Evolutionary conservation across 1,140 invertebrate genomes (phyloP).

Genomic region (Pristionchus pacificus): DNA sequence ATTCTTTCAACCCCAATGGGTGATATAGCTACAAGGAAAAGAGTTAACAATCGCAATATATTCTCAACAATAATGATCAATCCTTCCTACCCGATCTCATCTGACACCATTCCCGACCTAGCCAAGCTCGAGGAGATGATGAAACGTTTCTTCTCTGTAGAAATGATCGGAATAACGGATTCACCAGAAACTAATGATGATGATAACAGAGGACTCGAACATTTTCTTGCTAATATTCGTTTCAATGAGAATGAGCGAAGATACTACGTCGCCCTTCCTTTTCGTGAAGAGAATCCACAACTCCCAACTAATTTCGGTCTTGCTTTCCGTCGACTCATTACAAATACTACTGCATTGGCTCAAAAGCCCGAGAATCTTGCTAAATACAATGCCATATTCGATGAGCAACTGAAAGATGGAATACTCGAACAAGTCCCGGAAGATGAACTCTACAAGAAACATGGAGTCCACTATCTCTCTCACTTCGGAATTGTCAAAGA

Average conservation of each 20-base stretch:
- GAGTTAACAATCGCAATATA: neutral
- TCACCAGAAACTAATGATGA: neutral
- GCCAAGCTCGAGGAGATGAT: neutral
- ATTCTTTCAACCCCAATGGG: neutral
- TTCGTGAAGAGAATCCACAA: neutral
- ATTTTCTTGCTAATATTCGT: neutral
- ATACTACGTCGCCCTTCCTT: neutral
- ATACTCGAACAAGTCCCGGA: neutral
- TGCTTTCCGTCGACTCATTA: neutral
- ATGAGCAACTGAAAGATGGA: neutral
- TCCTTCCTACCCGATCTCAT: no score
- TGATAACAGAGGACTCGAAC: neutral
- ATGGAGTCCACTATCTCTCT: slow-evolving; percentile 57
- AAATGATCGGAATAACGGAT: neutral
- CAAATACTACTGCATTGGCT: neutral
- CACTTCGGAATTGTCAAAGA: slow-evolving; percentile 58
- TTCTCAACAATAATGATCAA: neutral
- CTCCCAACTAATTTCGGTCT: neutral
- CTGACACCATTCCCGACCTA: neutral
- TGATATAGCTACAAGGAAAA: neutral
- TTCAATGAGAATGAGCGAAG: neutral
- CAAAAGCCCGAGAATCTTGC: neutral
- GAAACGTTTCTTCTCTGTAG: neutral
- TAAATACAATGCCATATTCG: neutral
- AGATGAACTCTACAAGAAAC: slow-evolving; percentile 4